These are phyloP conservation scores for Rutilus rutilus DNA, from an alignment of 2,113 vertebrate species.

Conservation along the genomic window DNA sequence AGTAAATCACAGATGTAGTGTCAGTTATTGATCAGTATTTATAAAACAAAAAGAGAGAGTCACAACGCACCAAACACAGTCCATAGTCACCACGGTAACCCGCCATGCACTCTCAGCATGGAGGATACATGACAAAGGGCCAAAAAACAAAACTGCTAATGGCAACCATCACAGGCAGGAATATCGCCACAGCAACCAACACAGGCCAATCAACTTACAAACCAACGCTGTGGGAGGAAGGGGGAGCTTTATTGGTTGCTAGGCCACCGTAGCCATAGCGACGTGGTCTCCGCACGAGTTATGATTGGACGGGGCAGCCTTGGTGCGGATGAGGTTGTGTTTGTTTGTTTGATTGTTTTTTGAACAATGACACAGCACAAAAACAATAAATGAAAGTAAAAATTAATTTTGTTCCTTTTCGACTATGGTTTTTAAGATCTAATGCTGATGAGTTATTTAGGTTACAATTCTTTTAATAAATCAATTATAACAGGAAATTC, in stretches of 20 bases:
- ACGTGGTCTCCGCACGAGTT: constrained; percentile 82
- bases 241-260: constrained; percentile 80
- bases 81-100: constrained; percentile 81
- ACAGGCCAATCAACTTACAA: constrained; percentile 88
- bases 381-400: constrained; percentile 76
- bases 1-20: constrained; percentile 45
- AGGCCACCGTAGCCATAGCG: constrained; percentile 82
- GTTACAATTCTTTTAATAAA: background rate
- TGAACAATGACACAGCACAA: constrained; percentile 79
- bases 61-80: constrained; percentile 85
- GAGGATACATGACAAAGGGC: constrained; percentile 81
- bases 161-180: constrained; percentile 82
- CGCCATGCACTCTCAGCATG: constrained; percentile 81
- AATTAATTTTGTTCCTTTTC: constrained; percentile 68
- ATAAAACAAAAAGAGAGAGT: constrained; percentile 78
- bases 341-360: constrained; percentile 59
- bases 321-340: constrained; percentile 71
- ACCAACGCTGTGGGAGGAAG: constrained; percentile 75
- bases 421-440: constrained; percentile 1
- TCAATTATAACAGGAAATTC: background rate
- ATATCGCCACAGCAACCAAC: constrained; percentile 83
- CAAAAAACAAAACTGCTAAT: constrained; percentile 75
- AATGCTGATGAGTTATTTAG: constrained; percentile 4
- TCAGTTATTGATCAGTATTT: constrained; percentile 78
- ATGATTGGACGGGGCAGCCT: constrained; percentile 80